Evolutionary conservation across 2,113 vertebrate species (phyloP), one percentile per base, ranked within the genome.

Genomic region (Oreochromis spilurus): DNA sequence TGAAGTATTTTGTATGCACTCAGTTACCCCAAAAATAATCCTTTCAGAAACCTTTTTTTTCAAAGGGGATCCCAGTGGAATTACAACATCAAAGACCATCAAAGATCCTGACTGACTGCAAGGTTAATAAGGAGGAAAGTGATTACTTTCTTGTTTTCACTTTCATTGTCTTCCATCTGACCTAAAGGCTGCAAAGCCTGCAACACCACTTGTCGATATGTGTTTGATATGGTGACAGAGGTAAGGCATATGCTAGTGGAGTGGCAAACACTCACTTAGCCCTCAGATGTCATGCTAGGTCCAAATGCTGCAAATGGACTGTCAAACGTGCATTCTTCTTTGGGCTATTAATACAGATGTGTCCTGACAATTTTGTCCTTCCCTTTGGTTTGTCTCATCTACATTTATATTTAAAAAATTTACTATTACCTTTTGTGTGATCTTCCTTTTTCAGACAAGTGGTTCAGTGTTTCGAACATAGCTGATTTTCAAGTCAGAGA

Each of bases 371-470:
- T 11, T 17, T 29, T 45, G 9, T 14, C 24, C 4, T 50, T 48
- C 9, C 1, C 53, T 67, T 85, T 90, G 80, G 88, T 88, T 88
- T 77, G 9, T 29, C 16, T 50, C 70, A 86, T 82, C n/a, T 55
- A 84, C 10, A 65, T 65, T 38, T 36, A 65, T 13, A 13, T 65
- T 65, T 62, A 2, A 1, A 65, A 65, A 65, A n/a, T 34, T 50
- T 38, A 26, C 52, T 10, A 34, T 72, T 65, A 72, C 79, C 67
- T 48, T 67, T 85, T 13, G 52, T 84, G 79, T 82, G 38, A 92
- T 84, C 79, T 54, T 34, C 1, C 7, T 16, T n/a, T 83, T 83
- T 84, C 86, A 88, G 78, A 81, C 13, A 79, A 82, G 48, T 34
- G 31, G 78, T 9, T 19, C 5, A 29, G 70, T 62, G 24, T 83